Base-by-base conservation (phyloP, 1,140 invertebrate species). In the Dermatophagoides farinae region DNA sequence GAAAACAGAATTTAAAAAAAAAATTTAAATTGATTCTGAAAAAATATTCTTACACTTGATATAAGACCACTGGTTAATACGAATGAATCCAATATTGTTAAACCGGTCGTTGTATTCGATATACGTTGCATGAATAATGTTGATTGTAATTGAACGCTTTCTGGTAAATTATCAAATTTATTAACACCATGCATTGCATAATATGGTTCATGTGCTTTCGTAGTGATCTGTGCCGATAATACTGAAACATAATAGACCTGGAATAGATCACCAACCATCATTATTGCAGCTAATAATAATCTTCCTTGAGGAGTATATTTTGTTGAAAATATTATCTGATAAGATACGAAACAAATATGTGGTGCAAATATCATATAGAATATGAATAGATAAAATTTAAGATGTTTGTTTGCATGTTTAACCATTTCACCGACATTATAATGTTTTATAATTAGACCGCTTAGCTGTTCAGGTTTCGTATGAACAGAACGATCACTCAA, bases 161-260 rank as follows among this genome's bases (percentile, higher is more conserved):
- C 53, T 4, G 53, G 53, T 14, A 55, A 16, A 39, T 44, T 44
- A 14, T 55, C 31, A 55, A 55, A 55, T 23, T 55, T 55, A 23
- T 55, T 55, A 12, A 55, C 53, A 20, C 53, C 53, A 49, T 60
- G 57, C 23, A 60, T 55, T 11, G 41, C 41, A 49, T 62, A 41
- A 38, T 62, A 57, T 39, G 43, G 50, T 50, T 62, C 39, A 40
- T 59, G 52, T 12, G 53, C 10, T 37, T 47, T 49, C 2, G 46
- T 31, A 8, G 58, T 60, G 25, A 60, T 49, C 46, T 60, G 41
- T 25, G 58, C 58, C 31, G 58, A 60, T 10, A 47, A 43, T 12
- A 60, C 43, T 23, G 58, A 60, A 37, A 60, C 46, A 10, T 5
- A 60, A 22, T 47, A 37, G 4, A 60, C 11, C 31, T 60, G 58